phyloP scores from a whole-genome alignment of 2,797 vertebrate species.

The Sciurus carolinensis region DNA sequence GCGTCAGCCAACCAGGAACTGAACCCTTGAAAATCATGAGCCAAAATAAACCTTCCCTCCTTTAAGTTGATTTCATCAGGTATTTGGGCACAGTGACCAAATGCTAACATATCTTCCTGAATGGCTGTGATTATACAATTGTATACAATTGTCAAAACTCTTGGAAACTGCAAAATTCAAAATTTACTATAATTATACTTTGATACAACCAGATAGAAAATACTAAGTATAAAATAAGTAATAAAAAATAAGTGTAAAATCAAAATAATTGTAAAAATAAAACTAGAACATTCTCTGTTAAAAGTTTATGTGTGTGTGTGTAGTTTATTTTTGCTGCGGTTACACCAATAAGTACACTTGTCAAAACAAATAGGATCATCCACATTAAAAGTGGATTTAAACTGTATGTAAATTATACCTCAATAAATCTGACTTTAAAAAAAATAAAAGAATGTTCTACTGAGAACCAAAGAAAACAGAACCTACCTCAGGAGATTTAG shows the following conservation, averaged over 20 bases:
- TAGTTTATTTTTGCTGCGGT: background rate
- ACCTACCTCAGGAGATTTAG: background rate
- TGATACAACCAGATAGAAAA: background rate
- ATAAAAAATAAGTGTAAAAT: background rate
- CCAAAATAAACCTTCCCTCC: background rate
- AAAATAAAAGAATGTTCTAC: background rate
- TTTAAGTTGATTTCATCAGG: too few relatives aligned
- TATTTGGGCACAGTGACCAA: background rate
- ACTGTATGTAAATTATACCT: background rate
- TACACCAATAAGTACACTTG: background rate
- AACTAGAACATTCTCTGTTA: background rate
- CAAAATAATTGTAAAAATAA: background rate
- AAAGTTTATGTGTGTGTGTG: background rate
- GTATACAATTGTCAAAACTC: background rate
- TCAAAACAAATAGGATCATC: background rate
- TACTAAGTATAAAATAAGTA: background rate
- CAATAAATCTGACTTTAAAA: background rate
- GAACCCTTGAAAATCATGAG: too few relatives aligned
- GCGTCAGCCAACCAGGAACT: background rate
- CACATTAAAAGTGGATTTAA: background rate
- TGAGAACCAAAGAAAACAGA: conserved; percentile 24
- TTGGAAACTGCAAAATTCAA: background rate
- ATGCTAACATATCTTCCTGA: background rate
- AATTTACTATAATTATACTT: background rate
- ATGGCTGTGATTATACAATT: background rate